Percentiles rank a stretch among this genome's conserved stretches.
These are phyloP conservation scores for Cheumatopsyche charites DNA, from an alignment of 1,140 invertebrate genomes.

Conservation along the genomic window DNA sequence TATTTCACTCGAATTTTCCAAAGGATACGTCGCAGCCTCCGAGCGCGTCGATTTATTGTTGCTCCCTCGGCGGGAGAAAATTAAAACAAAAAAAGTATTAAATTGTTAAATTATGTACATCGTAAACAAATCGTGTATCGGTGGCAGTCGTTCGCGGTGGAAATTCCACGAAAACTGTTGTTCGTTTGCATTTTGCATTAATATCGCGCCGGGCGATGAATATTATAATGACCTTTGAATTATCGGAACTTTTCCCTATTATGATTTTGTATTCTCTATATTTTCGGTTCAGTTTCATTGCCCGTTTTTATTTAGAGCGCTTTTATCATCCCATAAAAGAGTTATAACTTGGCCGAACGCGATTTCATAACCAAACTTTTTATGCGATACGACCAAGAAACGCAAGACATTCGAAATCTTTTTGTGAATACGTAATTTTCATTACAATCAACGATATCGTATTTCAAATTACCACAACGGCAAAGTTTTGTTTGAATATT, in stretches of 20 bases:
- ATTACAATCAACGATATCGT: too few relatives aligned
- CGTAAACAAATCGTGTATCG: too few relatives aligned
- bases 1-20: slow-evolving; percentile 17
- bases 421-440: not conserved
- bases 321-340: slow-evolving; percentile 23
- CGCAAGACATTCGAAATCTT: slow-evolving; percentile 8
- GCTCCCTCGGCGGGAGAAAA: not conserved
- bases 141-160: too few relatives aligned
- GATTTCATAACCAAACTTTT: slow-evolving; percentile 23
- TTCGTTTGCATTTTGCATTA: too few relatives aligned
- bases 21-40: not conserved
- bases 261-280: not conserved
- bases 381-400: slow-evolving; percentile 8
- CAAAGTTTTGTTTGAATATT: too few relatives aligned
- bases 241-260: not conserved
- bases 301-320: slow-evolving; percentile 23
- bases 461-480: too few relatives aligned
- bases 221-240: not conserved
- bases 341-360: slow-evolving; percentile 15
- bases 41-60: slow-evolving; percentile 16
- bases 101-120: too few relatives aligned
- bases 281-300: slow-evolving; percentile 15
- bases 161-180: too few relatives aligned
- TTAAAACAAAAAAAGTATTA: not conserved
- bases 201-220: too few relatives aligned